Conservation (phyloP, 2,888 invertebrate species). For the Brachynemurus nebulosus region DNA sequence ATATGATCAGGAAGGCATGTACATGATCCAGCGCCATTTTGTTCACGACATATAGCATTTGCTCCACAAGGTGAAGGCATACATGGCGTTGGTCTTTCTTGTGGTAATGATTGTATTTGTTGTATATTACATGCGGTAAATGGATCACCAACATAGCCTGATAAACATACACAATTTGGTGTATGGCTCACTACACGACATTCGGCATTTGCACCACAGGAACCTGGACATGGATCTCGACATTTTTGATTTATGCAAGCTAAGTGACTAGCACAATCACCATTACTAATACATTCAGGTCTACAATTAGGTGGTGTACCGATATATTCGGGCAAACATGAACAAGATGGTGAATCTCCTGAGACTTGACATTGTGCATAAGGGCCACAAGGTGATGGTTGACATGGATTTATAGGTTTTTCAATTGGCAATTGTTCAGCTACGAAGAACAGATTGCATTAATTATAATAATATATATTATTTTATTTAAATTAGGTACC, state of each 20-base stretch:
- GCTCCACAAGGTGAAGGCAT: slow-evolving; percentile 48
- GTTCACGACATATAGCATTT: slow-evolving; percentile 47
- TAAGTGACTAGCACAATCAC: slow-evolving; percentile 52
- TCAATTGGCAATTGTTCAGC: slow-evolving; percentile 28
- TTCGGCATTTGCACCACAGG: slow-evolving; percentile 39
- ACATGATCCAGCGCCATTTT: slow-evolving; percentile 50
- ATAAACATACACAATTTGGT: slow-evolving; percentile 41
- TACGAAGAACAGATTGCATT: slow-evolving; percentile 20
- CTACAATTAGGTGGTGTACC: slow-evolving; percentile 61
- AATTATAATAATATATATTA: background rate
- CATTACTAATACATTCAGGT: slow-evolving; percentile 62
- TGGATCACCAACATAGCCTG: slow-evolving; percentile 42
- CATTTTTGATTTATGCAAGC: slow-evolving; percentile 66
- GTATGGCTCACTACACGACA: slow-evolving; percentile 42
- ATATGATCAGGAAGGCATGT: slow-evolving; percentile 50
- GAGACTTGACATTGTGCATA: slow-evolving; percentile 21
- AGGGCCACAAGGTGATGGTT: slow-evolving; percentile 46
- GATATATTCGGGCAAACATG: slow-evolving; percentile 56
- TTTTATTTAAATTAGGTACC: too few species aligned
- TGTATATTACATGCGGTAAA: slow-evolving; percentile 39
- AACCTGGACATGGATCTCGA: slow-evolving; percentile 48
- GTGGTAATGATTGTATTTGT: slow-evolving; percentile 26
- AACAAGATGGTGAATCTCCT: slow-evolving; percentile 38
- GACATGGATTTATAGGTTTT: slow-evolving; percentile 43
- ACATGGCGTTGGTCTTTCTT: slow-evolving; percentile 45